Evolutionary conservation across 2,113 vertebrate genomes (phyloP), one percentile per base, ranked within the genome.

Genomic region (Mustela lutreola): DNA sequence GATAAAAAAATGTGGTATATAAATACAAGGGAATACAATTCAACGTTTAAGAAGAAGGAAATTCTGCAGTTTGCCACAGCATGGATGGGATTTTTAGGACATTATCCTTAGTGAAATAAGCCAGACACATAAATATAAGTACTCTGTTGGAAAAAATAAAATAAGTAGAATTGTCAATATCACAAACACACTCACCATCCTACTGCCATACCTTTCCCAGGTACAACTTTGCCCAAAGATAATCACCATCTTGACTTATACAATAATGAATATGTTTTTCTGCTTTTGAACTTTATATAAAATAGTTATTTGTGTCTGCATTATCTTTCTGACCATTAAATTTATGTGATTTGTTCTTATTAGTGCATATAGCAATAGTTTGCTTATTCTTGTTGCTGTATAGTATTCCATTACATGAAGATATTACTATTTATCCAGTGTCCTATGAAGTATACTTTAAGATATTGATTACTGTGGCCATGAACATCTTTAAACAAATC

Each of bases 301-400:
- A 82, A 21, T 82, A 90, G 39, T 81, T 33, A 53, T 31, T 76
- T 70, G 15, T 9, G 31, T 79, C 5, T 85, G 33, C n/a, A 75
- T 95, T 82, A 67, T 91, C 92, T 94, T 94, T 76, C 31, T 83
- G 36, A 94, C 45, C 11, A 71, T 28, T 50, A 36, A 62, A 16
- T 75, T 79, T 75, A 42, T 71, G 42, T 70, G 14, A 91, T 71
- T 63, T 97, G 58, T 33, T 6, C 28, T 53, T 81, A 10, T 39
- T 70, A 4, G 60, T 75, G 3, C 14, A 58, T 7, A 0, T 58
- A 82, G 7, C 50, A 88, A 14, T 39, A 89, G 14, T 2, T 73
- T 73, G 28, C 36, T 91, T 76, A 50, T 81, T 96, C 19, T 88
- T 24, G 65, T 65, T 70, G 26, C 5, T 82, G 10, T 28, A 70